A percentile compares a stretch with the other conserved stretches of the same genome.
These are phyloP conservation scores for Poicephalus meyeri DNA, from an alignment of 2,113 vertebrate species.

Conservation along the genomic window DNA sequence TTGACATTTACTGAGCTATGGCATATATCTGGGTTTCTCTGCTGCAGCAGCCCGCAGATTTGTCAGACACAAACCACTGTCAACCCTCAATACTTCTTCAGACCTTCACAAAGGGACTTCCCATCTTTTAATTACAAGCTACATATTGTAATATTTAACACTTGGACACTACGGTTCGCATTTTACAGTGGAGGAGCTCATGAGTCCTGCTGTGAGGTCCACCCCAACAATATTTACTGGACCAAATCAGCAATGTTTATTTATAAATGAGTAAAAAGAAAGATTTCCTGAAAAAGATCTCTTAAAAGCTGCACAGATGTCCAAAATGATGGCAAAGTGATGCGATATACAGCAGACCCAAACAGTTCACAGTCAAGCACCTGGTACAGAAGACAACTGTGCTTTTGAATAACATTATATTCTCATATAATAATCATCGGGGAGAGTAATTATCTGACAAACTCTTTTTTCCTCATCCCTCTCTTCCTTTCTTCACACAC, in stretches of 20 bases:
- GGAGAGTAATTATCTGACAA: neutral
- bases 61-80: neutral
- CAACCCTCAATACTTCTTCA: neutral
- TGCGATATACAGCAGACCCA: neutral
- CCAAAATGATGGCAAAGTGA: neutral
- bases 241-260: neutral
- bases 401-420: neutral
- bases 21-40: neutral
- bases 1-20: neutral
- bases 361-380: neutral
- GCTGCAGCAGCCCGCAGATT: neutral
- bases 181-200: neutral
- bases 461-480: neutral
- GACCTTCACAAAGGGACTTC: neutral
- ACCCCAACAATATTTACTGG: neutral
- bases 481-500: neutral
- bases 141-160: neutral
- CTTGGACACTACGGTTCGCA: rapidly evolving
- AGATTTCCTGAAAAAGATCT: neutral
- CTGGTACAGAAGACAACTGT: neutral
- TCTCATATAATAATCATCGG: neutral
- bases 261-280: constrained; percentile 6
- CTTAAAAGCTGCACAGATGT: neutral
- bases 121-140: neutral
- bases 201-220: neutral